A percentile compares a stretch with the other conserved stretches of the same genome.
phyloP scores from a whole-genome alignment of 23 tunicate species.

The Halocynthia roretzi region DNA sequence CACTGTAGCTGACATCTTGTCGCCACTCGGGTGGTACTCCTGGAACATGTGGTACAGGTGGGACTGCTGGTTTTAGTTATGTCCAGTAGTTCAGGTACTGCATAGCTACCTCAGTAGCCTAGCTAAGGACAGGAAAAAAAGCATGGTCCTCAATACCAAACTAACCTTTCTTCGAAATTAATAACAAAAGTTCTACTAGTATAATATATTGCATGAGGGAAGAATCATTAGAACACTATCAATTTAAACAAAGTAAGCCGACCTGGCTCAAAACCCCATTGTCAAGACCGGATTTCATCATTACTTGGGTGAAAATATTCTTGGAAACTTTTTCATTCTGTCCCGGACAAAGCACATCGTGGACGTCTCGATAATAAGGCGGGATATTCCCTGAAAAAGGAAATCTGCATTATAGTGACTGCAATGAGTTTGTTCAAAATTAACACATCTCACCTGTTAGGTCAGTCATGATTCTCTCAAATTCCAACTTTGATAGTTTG shows the following conservation, averaged over 20 bases:
- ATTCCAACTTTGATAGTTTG: too few species aligned
- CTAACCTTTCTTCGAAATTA: too few species aligned
- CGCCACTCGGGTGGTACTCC: too few species aligned
- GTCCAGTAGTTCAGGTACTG: too few species aligned
- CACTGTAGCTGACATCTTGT: too few species aligned
- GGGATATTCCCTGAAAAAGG: slow-evolving; percentile 50
- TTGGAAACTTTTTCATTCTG: slow-evolving; percentile 53
- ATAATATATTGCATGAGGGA: not conserved
- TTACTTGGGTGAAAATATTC: slow-evolving; percentile 42
- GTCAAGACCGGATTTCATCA: slow-evolving; percentile 67
- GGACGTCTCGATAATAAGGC: slow-evolving; percentile 80
- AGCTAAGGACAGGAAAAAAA: too few species aligned
- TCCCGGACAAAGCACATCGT: slow-evolving; percentile 59
- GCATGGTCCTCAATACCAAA: too few species aligned
- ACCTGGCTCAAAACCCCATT: slow-evolving; percentile 60
- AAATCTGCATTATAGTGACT: not conserved
- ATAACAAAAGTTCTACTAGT: too few species aligned
- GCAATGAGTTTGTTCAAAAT: not conserved
- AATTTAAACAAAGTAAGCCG: not conserved
- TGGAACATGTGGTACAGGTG: too few species aligned
- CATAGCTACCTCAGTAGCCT: too few species aligned
- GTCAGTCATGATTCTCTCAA: not conserved
- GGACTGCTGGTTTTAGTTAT: too few species aligned
- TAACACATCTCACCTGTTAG: not conserved
- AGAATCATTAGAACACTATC: not conserved